These are phyloP conservation scores for Synchiropus splendidus DNA, from an alignment of 2,113 vertebrate species.

Conservation along the genomic window DNA sequence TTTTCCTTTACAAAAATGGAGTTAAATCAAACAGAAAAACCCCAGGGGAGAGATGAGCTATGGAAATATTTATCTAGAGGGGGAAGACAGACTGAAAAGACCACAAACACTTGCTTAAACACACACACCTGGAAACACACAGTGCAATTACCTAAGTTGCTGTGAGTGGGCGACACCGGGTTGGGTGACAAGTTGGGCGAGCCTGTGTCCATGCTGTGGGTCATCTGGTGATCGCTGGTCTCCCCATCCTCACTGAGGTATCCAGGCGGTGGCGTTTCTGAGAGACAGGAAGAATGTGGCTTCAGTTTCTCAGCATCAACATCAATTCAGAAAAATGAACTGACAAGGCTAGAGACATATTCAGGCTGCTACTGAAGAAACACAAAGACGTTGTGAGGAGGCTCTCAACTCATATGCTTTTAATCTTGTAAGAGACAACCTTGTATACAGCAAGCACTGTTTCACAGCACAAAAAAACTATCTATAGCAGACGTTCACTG, in stretches of 20 bases:
- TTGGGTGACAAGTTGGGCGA: constrained; percentile 95
- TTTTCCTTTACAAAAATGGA: constrained; percentile 47
- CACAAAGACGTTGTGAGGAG: too few species aligned
- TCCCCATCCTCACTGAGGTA: constrained; percentile 99
- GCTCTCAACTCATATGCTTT: too few species aligned
- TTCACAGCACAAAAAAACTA: too few species aligned
- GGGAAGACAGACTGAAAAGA: constrained; percentile 17
- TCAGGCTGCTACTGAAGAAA: too few species aligned
- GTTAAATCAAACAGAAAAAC: constrained; percentile 37
- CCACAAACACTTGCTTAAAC: constrained; percentile 16
- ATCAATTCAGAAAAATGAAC: too few species aligned
- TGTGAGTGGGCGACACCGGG: constrained; percentile 92
- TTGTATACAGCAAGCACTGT: too few species aligned
- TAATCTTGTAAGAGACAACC: too few species aligned
- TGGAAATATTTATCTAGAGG: constrained; percentile 29
- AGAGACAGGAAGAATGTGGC: too few species aligned
- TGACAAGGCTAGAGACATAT: too few species aligned
- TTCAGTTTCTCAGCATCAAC: too few species aligned
- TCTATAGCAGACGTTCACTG: too few species aligned
- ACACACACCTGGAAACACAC: constrained; percentile 2
- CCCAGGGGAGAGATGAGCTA: constrained; percentile 15
- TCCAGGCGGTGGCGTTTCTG: constrained; percentile 95
- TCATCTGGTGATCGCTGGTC: constrained; percentile 97
- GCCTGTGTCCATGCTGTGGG: constrained; percentile 97
- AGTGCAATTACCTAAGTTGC: constrained; percentile 80